Evolutionary conservation across 1,140 invertebrate genomes (phyloP).

Genomic region (Mya arenaria): DNA sequence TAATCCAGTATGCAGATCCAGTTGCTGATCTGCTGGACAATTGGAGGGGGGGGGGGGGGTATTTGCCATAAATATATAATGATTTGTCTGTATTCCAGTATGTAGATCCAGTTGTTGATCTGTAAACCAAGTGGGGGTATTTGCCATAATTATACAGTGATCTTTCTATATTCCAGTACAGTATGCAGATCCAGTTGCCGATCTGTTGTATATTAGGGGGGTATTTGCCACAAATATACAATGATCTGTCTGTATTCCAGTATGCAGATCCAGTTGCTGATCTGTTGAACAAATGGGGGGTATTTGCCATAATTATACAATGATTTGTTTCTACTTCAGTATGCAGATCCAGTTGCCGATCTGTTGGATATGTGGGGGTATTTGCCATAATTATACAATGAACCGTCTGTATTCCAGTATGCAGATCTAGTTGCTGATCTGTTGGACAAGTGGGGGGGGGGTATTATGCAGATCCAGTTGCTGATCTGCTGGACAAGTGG

Average conservation of each 20-base stretch:
- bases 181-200: background rate
- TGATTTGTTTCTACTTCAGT: too few species aligned
- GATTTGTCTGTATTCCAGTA: too few species aligned
- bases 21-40: slow-evolving; percentile 96
- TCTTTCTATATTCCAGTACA: slow-evolving; percentile 86
- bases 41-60: background rate
- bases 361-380: background rate
- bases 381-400: too few species aligned
- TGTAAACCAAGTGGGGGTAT: background rate
- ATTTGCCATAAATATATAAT: too few species aligned
- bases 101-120: background rate
- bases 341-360: background rate
- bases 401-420: slow-evolving; percentile 86
- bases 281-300: slow-evolving; percentile 98
- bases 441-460: slow-evolving; percentile 97
- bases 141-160: too few species aligned
- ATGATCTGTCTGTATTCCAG: slow-evolving; percentile 83
- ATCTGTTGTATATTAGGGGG: background rate
- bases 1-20: slow-evolving; percentile 96
- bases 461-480: slow-evolving; percentile 99
- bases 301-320: too few species aligned
- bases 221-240: too few species aligned
- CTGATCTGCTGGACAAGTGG: slow-evolving; percentile 98
- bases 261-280: slow-evolving; percentile 99
- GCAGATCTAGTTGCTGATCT: slow-evolving; percentile 99